Evolutionary conservation across 2,113 vertebrate genomes (phyloP), one percentile per base, ranked within the genome.

Genomic region (Perca flavescens): DNA sequence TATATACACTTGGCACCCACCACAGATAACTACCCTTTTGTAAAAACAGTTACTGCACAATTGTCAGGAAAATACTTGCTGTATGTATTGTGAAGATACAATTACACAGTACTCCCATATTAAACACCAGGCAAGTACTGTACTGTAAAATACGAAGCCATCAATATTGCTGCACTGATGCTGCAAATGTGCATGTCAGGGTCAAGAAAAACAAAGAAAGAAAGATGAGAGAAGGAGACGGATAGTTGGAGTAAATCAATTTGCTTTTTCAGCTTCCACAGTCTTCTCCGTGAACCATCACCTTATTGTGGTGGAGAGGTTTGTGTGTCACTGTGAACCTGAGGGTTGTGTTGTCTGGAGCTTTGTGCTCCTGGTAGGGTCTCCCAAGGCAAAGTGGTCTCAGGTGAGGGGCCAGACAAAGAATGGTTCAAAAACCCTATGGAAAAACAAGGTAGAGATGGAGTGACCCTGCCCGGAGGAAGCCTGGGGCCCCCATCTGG

Each of bases 161-260:
- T 67, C 54, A 43, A 12, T 52, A 53, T 6, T 57, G 15, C 25
- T 17, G 6, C 10, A 40, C 14, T 60, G 19, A 58, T 46, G 36
- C 28, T 53, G 54, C 34, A 65, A 21, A 60, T n/a, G 5, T 74
- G 19, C 19, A 63, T 2, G 3, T 36, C 52, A 69, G 58, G 67
- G 61, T 17, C 46, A 73, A 72, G 76, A 72, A 50, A 31, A 66
- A 67, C 7, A 28, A 15, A 5, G 15, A 63, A 60, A 65, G 34
- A 61, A 53, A 52, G 36, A 61, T 34, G 88, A 86, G 40, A 89
- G 56, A 5, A 53, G 65, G 66, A 85, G 69, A 50, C 66, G 63
- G 36, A 72, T 25, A 65, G 75, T 47, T 49, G 60, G 11, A 82
- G 92, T 89, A 89, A 93, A 93, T 92, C 75, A 79, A 84, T 91